Percentiles rank a stretch among this genome's conserved stretches.
Evolutionary conservation across 2,113 vertebrate genomes (phyloP).

Genomic region (Protobothrops flavoviridis): DNA sequence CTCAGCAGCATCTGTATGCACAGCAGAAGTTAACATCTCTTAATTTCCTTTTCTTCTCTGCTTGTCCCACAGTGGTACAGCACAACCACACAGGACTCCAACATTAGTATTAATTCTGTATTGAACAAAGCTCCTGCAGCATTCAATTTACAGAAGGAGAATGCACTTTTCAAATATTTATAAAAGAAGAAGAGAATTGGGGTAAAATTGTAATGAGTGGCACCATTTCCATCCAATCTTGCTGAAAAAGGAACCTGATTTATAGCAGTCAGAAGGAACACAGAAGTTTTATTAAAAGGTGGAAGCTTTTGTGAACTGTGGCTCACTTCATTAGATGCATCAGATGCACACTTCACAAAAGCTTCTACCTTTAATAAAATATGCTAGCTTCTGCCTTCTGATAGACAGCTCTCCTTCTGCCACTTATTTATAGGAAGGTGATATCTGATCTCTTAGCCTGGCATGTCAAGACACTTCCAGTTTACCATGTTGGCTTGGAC

Average conservation of each 20-base stretch:
- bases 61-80: not conserved
- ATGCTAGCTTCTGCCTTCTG: not conserved
- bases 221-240: not conserved
- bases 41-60: not conserved
- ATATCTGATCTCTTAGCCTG: not conserved
- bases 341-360: not conserved
- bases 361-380: not conserved
- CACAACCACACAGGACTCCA: not conserved
- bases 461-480: not conserved
- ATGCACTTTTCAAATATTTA: not conserved
- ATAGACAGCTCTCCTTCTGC: not conserved
- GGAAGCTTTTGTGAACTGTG: not conserved
- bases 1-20: not conserved
- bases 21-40: not conserved
- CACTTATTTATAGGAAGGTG: not conserved
- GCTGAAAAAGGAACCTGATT: not conserved
- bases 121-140: not conserved
- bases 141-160: not conserved
- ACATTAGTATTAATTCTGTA: not conserved
- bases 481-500: not conserved
- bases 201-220: not conserved
- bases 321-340: not conserved
- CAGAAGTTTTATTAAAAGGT: not conserved
- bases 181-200: not conserved
- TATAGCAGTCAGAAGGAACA: not conserved